A percentile compares a stretch with the other conserved stretches of the same genome.
phyloP scores from a whole-genome alignment of 2,113 vertebrate species.

The Salvelinus alpinus region DNA sequence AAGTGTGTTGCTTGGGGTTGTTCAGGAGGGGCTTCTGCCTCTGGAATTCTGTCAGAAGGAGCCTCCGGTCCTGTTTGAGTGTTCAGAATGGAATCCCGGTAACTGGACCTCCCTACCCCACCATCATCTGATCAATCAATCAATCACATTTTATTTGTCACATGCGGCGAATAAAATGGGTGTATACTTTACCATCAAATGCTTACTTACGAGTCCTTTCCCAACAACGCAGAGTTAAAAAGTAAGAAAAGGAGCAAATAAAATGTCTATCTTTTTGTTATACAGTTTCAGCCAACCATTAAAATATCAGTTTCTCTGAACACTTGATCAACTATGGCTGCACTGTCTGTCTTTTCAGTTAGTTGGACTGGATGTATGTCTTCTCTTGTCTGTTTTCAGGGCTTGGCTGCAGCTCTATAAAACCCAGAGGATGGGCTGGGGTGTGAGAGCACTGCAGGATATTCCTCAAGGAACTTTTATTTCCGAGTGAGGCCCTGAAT shows the following conservation, averaged over 20 bases:
- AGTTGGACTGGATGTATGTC: slow-evolving; percentile 20
- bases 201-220: too few species aligned
- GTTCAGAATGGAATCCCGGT: slow-evolving; percentile 94
- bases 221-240: too few species aligned
- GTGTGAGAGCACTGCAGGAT: slow-evolving; percentile 87
- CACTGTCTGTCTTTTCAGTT: too few species aligned
- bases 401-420: slow-evolving; percentile 88
- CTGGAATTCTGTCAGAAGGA: slow-evolving; percentile 92
- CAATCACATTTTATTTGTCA: too few species aligned
- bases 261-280: neutral
- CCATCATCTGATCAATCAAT: neutral
- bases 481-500: slow-evolving; percentile 86
- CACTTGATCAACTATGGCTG: too few species aligned
- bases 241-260: too few species aligned
- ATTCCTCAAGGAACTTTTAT: slow-evolving; percentile 90
- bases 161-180: too few species aligned
- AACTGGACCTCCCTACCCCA: neutral
- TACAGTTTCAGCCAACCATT: neutral
- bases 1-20: neutral
- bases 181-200: too few species aligned
- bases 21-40: slow-evolving; percentile 87
- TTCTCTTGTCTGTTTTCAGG: slow-evolving; percentile 64
- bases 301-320: neutral
- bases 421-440: slow-evolving; percentile 92
- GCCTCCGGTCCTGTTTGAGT: slow-evolving; percentile 93